Evolutionary conservation across 2,113 vertebrate species (phyloP).

Genomic region (Willisornis vidua): DNA sequence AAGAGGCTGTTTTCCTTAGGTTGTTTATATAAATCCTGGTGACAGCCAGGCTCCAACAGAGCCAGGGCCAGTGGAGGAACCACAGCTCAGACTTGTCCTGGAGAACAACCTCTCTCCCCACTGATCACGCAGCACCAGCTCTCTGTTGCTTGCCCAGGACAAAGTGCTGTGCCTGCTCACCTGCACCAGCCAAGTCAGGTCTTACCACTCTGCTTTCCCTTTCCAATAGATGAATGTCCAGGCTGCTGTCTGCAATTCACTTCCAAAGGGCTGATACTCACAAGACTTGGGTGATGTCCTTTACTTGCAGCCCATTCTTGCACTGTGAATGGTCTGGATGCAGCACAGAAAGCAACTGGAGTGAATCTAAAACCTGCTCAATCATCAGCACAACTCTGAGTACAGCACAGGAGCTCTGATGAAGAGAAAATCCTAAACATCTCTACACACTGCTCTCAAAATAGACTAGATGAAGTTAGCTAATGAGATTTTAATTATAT

Average conservation of each 20-base stretch:
- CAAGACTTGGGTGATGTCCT: background rate
- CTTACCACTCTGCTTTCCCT: background rate
- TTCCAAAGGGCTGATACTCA: background rate
- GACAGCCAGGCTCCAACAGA: background rate
- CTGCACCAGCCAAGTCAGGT: background rate
- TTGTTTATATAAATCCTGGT: background rate
- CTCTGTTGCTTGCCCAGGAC: background rate
- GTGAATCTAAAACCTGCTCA: background rate
- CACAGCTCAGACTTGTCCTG: background rate
- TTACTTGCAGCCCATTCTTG: background rate
- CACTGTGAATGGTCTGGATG: background rate
- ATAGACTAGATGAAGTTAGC: background rate
- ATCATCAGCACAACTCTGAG: background rate
- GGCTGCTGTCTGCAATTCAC: background rate
- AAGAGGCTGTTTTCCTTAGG: background rate
- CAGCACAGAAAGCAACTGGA: background rate
- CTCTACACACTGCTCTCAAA: background rate
- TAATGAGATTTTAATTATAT: background rate
- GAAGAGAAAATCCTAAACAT: background rate
- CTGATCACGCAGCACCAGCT: background rate
- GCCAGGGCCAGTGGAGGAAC: background rate
- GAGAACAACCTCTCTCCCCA: background rate
- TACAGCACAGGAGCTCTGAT: background rate
- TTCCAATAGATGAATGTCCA: background rate
- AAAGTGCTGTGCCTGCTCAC: background rate